Evolutionary conservation across 2,888 invertebrate species (phyloP).

Genomic region (Noctua janthe): DNA sequence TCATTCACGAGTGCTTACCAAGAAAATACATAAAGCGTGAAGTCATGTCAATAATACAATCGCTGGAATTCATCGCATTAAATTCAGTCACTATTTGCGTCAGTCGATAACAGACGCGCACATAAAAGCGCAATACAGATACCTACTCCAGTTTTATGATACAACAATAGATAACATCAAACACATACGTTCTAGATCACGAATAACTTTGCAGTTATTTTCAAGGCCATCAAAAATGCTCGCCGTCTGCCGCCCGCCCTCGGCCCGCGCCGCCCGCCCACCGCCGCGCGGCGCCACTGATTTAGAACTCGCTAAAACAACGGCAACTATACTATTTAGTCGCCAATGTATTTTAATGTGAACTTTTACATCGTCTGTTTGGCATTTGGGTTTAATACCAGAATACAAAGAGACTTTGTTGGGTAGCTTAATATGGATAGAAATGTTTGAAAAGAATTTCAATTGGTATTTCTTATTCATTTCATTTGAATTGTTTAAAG

Average conservation of each 20-base stretch:
- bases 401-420: constrained; percentile 44
- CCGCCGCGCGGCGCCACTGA: constrained; percentile 65
- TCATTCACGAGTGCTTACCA: neutral
- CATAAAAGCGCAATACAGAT: constrained; percentile 37
- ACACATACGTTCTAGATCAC: constrained; percentile 44
- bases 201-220: constrained; percentile 65
- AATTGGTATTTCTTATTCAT: constrained; percentile 29
- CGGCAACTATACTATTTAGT: constrained; percentile 68
- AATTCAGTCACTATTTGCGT: constrained; percentile 3
- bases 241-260: constrained; percentile 49
- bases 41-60: constrained; percentile 20
- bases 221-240: constrained; percentile 68
- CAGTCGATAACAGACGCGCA: constrained; percentile 42
- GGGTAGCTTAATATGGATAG: constrained; percentile 36
- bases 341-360: constrained; percentile 59
- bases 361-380: constrained; percentile 63
- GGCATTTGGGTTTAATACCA: constrained; percentile 62
- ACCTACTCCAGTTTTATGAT: constrained; percentile 36
- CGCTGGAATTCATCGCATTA: constrained; percentile 20
- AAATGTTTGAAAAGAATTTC: constrained; percentile 44
- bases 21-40: constrained; percentile 22
- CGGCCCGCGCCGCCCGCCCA: constrained; percentile 67
- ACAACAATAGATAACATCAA: constrained; percentile 28
- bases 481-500: constrained; percentile 44
- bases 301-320: constrained; percentile 76